Conservation (phyloP, 2,888 invertebrate species). For the Sarcophaga rosellei region DNA sequence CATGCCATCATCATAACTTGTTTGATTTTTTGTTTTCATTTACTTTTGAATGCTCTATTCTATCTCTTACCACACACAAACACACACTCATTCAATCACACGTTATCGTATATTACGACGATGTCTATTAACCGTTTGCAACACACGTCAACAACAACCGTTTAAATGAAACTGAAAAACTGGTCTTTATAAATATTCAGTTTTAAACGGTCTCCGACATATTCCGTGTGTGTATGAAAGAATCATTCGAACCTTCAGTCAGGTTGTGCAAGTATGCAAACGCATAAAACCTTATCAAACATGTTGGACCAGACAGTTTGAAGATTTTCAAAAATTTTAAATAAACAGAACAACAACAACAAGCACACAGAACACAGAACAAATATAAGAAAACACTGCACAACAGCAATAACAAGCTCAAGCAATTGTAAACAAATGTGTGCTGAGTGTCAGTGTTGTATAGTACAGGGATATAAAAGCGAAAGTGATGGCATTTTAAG, state of each 20-base stretch:
- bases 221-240: background rate
- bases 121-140: background rate
- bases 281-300: no score
- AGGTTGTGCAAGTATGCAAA: background rate
- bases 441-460: background rate
- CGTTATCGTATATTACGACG: background rate
- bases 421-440: background rate
- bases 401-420: background rate
- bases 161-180: background rate
- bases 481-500: background rate
- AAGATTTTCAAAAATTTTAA: no score
- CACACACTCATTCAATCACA: background rate
- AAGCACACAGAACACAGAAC: no score
- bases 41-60: background rate
- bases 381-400: no score
- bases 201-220: no score
- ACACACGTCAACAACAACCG: constrained; percentile 1
- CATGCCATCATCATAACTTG: background rate
- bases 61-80: background rate
- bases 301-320: no score
- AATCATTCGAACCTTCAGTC: background rate
- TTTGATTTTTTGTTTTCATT: background rate
- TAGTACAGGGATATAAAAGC: background rate
- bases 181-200: background rate
- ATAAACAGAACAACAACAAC: no score